phyloP scores from a whole-genome alignment of 2,797 vertebrate genomes.

The Pteronotus mesoamericanus region DNA sequence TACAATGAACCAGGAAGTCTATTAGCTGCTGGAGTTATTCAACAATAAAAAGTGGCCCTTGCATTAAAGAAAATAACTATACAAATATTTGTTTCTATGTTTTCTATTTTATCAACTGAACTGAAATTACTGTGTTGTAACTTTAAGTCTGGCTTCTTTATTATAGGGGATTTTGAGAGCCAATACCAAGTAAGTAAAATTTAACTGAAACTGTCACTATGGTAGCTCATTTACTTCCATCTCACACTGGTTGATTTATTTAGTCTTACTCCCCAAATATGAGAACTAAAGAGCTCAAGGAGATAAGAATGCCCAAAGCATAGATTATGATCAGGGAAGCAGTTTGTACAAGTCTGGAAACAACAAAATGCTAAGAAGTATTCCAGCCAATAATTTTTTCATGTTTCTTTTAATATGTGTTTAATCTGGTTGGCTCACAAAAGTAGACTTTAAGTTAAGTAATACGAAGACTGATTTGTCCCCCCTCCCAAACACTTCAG shows the following conservation, averaged over 20 bases:
- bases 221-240: background rate
- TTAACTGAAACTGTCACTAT: background rate
- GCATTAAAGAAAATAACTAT: background rate
- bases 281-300: background rate
- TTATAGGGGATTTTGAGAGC: background rate
- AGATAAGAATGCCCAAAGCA: background rate
- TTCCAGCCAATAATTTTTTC: background rate
- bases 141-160: background rate
- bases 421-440: slow-evolving; percentile 13
- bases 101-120: background rate
- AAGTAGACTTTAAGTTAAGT: background rate
- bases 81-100: background rate
- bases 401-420: background rate
- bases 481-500: background rate
- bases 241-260: background rate
- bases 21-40: background rate
- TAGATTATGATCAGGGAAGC: background rate
- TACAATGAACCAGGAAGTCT: background rate
- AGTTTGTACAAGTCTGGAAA: background rate
- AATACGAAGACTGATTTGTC: background rate
- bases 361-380: background rate
- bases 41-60: background rate
- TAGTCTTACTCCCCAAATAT: background rate
- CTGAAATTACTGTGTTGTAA: background rate
- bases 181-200: background rate